A percentile compares a stretch with the other conserved stretches of the same genome.
phyloP scores from a whole-genome alignment of 2,113 vertebrate genomes.

The Indri indri region DNA sequence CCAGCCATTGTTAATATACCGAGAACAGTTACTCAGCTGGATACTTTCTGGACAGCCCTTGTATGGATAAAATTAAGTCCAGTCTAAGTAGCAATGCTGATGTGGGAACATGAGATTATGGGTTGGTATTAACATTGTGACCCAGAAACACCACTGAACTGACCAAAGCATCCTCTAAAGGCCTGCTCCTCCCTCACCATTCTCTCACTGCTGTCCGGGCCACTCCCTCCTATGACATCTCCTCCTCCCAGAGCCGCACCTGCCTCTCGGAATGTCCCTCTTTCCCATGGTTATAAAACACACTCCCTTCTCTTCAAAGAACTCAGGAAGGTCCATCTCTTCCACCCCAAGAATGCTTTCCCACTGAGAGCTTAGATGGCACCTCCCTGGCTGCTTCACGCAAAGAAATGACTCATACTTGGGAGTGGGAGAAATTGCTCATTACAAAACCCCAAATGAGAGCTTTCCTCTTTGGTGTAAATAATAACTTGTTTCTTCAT shows the following conservation, averaged over 20 bases:
- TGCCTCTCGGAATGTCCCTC: neutral
- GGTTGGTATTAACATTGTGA: neutral
- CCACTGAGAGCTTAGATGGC: neutral
- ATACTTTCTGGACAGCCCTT: too few relatives aligned
- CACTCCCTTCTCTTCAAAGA: constrained; percentile 51
- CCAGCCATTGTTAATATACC: too few relatives aligned
- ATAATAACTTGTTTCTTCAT: neutral
- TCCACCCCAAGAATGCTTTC: neutral
- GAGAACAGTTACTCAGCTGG: too few relatives aligned
- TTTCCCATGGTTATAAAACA: neutral
- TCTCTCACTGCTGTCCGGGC: neutral
- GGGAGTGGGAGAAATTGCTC: neutral
- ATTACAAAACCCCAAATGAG: neutral
- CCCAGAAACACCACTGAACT: neutral
- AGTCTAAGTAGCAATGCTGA: neutral
- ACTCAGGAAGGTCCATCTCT: neutral
- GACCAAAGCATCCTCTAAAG: neutral
- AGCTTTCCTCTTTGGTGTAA: neutral
- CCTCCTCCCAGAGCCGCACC: neutral
- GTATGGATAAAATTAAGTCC: neutral
- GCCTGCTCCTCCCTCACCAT: neutral
- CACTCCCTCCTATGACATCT: neutral
- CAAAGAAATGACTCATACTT: neutral
- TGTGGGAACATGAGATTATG: neutral
- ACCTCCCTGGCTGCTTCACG: neutral